Base-by-base conservation (phyloP, 2,113 vertebrate genomes). In the Balaeniceps rex region DNA sequence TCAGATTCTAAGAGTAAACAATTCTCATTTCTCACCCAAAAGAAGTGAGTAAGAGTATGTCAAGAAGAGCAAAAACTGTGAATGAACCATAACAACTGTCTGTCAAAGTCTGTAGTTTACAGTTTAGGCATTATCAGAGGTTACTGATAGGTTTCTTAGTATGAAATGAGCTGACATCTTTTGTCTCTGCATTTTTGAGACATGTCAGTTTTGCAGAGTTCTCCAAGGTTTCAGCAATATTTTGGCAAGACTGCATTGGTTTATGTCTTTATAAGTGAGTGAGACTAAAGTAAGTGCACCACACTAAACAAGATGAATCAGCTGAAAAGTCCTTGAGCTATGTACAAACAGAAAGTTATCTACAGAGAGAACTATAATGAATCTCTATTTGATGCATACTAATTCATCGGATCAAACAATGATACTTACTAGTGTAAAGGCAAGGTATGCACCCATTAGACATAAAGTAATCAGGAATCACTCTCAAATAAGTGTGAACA, bases 311-410 rank as follows among this genome's bases (percentile, higher is more conserved):
- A 42, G n/a, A 70, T 52, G 9, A 58, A 90, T 36, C 22, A 40
- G 14, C 34, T 51, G 23, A 79, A 38, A 74, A 2, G 1, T 49
- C 28, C 42, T 84, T 34, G 17, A 83, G 34, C 24, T 44, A 18
- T 0, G 0, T 31, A 25, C 2, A 5, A 54, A 52, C 17, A 57
- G 18, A 58, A 77, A 87, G 15, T 26, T 60, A n/a, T 10, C 40
- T 36, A 16, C 6, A 68, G 47, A 71, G n/a, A 76, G 9, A 87
- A 19, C 29, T 38, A 19, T 19, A 38, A 80, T 8, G 12, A 63
- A 68, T 47, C 33, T 28, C 19, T 34, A 42, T 71, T 61, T 82
- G n/a, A 47, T 34, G 26, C 11, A 68, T 4, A 63, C 9, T 13
- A 58, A 83, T 58, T 84, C 7, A n/a, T 38, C 13, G 2, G 29